A percentile compares a stretch with the other conserved stretches of the same genome.
Evolutionary conservation across 2,113 vertebrate species (phyloP).

Genomic region (Brachyistius frenatus): DNA sequence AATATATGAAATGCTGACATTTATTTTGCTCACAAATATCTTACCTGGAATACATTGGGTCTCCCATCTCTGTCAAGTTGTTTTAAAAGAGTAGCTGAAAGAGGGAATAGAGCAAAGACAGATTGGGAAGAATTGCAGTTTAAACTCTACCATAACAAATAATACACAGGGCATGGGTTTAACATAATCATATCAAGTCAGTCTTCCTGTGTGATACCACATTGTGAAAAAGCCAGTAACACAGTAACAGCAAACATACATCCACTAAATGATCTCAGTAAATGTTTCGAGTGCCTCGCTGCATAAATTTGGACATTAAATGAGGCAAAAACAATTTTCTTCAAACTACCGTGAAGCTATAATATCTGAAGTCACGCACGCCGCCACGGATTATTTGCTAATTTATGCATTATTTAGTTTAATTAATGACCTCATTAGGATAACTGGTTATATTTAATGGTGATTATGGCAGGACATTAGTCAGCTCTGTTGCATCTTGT

Average conservation of each 20-base stretch:
- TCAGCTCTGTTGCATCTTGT: slow-evolving; percentile 39
- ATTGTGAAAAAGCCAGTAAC: background rate
- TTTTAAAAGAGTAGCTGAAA: background rate
- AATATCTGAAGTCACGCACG: background rate
- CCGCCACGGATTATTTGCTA: slow-evolving; percentile 4
- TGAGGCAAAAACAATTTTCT: background rate
- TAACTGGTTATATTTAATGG: slow-evolving; percentile 28
- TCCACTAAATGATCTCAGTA: background rate
- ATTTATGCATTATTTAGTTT: slow-evolving; percentile 30
- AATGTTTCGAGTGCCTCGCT: background rate
- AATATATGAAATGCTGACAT: too few relatives aligned
- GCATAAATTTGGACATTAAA: slow-evolving; percentile 7
- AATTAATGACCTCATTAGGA: slow-evolving; percentile 50
- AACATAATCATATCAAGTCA: too few relatives aligned
- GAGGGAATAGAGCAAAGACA: too few relatives aligned
- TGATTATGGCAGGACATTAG: slow-evolving; percentile 34
- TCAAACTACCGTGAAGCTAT: background rate
- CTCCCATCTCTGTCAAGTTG: background rate
- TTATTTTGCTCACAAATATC: too few relatives aligned
- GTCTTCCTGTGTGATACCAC: background rate
- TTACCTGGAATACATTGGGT: too few relatives aligned
- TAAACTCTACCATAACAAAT: background rate
- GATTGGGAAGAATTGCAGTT: background rate
- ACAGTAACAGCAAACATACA: background rate
- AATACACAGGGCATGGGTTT: background rate